Conservation (phyloP, 2,113 vertebrate species). For the Bubo bubo region DNA sequence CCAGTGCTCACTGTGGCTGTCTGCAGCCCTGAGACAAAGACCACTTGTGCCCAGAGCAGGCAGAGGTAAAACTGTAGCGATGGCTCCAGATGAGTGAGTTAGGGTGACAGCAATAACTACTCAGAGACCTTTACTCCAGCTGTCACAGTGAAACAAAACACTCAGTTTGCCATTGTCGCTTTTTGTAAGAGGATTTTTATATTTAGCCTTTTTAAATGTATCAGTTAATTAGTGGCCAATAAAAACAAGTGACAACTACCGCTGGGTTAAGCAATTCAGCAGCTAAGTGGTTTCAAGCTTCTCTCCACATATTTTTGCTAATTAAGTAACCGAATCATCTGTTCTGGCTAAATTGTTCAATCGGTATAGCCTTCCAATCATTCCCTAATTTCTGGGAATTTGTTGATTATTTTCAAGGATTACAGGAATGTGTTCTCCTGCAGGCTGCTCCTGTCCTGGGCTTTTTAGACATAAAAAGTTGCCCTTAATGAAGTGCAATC, state of each 20-base stretch:
- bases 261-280: not conserved
- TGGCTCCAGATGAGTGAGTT: not conserved
- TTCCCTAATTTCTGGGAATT: conserved; percentile 51
- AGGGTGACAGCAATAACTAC: rapidly evolving
- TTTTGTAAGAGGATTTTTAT: not conserved
- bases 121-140: not conserved
- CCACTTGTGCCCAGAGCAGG: not conserved
- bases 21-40: not conserved
- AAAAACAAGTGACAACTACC: not conserved
- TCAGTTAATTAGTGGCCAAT: not conserved
- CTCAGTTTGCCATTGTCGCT: rapidly evolving
- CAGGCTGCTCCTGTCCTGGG: not conserved
- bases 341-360: not conserved
- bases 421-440: not conserved
- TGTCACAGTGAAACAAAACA: not conserved
- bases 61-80: not conserved
- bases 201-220: not conserved
- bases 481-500: not conserved
- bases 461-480: not conserved
- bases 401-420: conserved; percentile 24
- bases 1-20: rapidly evolving
- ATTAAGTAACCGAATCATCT: conserved; percentile 42
- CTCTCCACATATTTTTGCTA: not conserved
- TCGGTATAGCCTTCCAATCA: not conserved
- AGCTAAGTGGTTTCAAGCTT: conserved; percentile 39